phyloP scores from a whole-genome alignment of 2,113 vertebrate species.

The Toxotes chatareus region DNA sequence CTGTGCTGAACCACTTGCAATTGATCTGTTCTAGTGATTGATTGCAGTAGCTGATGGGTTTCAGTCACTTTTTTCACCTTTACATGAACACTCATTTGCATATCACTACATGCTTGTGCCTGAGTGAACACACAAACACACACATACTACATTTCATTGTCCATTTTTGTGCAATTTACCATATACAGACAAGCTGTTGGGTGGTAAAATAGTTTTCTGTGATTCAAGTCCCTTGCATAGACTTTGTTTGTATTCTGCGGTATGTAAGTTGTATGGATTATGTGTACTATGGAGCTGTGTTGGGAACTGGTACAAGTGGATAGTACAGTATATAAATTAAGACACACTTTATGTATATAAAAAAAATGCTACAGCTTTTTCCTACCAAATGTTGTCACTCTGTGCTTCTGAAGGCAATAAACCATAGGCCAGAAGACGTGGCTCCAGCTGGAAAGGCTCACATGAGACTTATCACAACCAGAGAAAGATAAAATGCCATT shows the following conservation, averaged over 20 bases:
- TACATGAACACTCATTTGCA: constrained; percentile 42
- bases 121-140: constrained; percentile 13
- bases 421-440: constrained; percentile 6
- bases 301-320: constrained; percentile 19
- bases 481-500: constrained; percentile 48
- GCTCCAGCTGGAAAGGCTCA: constrained; percentile 2
- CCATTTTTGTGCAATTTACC: background rate
- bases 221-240: constrained; percentile 19
- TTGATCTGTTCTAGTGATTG: constrained; percentile 73
- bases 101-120: constrained; percentile 14
- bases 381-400: background rate
- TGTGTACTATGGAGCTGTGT: constrained; percentile 11
- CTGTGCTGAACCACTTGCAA: constrained; percentile 45
- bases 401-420: constrained; percentile 12
- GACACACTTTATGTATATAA: background rate
- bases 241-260: constrained; percentile 10
- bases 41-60: constrained; percentile 60
- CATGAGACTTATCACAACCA: constrained; percentile 37
- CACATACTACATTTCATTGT: background rate
- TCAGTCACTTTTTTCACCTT: constrained; percentile 62
- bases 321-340: constrained; percentile 16
- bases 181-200: constrained; percentile 9
- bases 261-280: constrained; percentile 23
- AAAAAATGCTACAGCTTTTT: constrained; percentile 1
- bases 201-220: constrained; percentile 14